phyloP scores from a whole-genome alignment of 2,797 vertebrate species.

The Anomalospiza imberbis region DNA sequence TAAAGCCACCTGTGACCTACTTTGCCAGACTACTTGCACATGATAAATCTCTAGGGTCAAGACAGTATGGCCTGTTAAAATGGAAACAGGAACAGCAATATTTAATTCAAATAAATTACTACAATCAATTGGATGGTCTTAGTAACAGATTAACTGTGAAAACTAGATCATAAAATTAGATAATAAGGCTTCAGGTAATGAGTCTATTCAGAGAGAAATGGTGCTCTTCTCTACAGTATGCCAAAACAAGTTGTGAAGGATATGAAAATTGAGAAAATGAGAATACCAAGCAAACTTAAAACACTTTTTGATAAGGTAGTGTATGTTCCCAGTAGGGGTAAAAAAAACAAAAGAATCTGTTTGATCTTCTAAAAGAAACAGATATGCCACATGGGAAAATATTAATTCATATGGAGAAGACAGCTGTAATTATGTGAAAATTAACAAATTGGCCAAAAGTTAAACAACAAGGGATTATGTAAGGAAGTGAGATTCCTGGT shows the following conservation, averaged over 20 bases:
- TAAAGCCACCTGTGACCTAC: neutral
- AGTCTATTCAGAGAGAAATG: neutral
- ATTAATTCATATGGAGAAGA: neutral
- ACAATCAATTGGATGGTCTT: neutral
- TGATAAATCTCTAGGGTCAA: neutral
- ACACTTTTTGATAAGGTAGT: neutral
- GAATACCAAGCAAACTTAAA: neutral
- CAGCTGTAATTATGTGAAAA: conserved; percentile 25
- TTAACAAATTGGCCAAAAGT: conserved; percentile 14
- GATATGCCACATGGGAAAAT: neutral
- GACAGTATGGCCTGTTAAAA: neutral
- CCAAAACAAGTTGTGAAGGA: neutral
- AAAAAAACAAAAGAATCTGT: neutral
- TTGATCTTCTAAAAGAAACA: conserved; percentile 15
- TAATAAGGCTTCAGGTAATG: neutral
- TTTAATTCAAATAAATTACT: conserved; percentile 9
- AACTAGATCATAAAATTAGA: neutral
- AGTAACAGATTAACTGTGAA: neutral
- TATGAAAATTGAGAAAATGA: neutral
- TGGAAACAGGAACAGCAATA: neutral
- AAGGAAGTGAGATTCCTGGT: neutral
- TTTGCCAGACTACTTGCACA: neutral
- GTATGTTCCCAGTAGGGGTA: neutral
- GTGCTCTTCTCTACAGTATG: neutral
- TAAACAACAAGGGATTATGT: neutral